Evolutionary conservation across 1,140 invertebrate genomes (phyloP).

Genomic region (Caerostris extrusa): DNA sequence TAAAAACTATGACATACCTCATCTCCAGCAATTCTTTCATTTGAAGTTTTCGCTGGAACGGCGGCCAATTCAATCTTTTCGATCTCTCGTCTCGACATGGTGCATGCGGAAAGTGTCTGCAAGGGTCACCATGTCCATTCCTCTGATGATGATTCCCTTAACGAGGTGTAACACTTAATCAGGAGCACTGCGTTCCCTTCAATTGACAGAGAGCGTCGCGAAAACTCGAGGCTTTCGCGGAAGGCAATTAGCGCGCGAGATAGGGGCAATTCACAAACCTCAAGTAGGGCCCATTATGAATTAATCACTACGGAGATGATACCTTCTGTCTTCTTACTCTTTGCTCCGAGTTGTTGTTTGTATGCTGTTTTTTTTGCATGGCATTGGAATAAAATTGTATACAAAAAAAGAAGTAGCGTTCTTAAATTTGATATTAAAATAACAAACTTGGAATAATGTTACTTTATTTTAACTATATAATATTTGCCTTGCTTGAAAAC

Average conservation of each 20-base stretch:
- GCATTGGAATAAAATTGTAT: no score
- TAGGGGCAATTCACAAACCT: slow-evolving; percentile 11
- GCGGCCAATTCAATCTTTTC: not conserved
- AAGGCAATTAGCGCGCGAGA: slow-evolving; percentile 56
- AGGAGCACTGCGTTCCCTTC: slow-evolving; percentile 30
- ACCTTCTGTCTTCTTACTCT: no score
- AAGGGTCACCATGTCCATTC: slow-evolving; percentile 47
- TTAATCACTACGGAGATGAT: not conserved
- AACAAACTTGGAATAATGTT: no score
- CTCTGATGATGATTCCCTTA: slow-evolving; percentile 53
- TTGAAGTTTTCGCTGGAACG: not conserved
- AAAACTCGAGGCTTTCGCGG: slow-evolving; percentile 31
- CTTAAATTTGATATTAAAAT: no score
- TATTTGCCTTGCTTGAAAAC: no score
- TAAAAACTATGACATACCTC: no score
- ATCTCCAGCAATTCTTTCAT: no score
- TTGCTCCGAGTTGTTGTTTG: no score
- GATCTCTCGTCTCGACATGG: slow-evolving; percentile 15
- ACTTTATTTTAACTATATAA: no score
- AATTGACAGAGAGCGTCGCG: slow-evolving; percentile 50
- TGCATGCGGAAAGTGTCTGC: not conserved
- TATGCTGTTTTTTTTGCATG: no score
- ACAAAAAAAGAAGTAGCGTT: no score
- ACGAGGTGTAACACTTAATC: slow-evolving; percentile 74
- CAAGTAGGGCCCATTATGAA: not conserved